phyloP scores from a whole-genome alignment of 2,797 vertebrate genomes.

The Hipposideros larvatus region DNA sequence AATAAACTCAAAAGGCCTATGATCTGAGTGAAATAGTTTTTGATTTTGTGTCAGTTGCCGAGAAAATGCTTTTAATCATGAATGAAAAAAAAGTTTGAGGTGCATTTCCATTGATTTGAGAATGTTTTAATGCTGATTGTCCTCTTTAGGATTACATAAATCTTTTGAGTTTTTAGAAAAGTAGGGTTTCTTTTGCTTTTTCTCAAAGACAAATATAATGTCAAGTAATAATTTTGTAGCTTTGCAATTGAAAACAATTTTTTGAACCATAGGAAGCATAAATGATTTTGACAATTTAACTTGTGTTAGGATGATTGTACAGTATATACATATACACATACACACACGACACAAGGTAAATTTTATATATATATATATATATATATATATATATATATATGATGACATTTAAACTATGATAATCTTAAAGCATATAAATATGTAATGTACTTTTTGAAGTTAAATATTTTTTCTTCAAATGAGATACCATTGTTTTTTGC shows the following conservation, averaged over 20 bases:
- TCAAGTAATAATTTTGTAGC: conserved; percentile 25
- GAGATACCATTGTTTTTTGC: background rate
- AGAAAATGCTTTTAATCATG: conserved; percentile 62
- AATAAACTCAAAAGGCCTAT: background rate
- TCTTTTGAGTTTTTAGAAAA: background rate
- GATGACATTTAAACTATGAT: conserved; percentile 35
- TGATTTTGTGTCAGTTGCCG: conserved; percentile 48
- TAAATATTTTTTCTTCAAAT: conserved; percentile 47
- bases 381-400: background rate
- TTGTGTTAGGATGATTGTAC: background rate
- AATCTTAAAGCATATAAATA: background rate
- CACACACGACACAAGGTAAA: background rate
- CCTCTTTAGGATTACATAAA: conserved; percentile 42
- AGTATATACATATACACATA: background rate
- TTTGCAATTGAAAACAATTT: background rate
- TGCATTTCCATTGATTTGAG: conserved; percentile 31
- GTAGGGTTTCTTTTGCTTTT: conserved; percentile 29
- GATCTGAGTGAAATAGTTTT: conserved; percentile 5
- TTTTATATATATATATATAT: background rate
- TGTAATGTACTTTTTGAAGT: conserved; percentile 32
- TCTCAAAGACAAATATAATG: conserved; percentile 20
- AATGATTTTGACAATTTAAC: conserved; percentile 12
- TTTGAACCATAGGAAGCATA: background rate
- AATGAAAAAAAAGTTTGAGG: background rate
- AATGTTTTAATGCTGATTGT: conserved; percentile 30